A percentile compares a stretch with the other conserved stretches of the same genome.
Evolutionary conservation across 2,113 vertebrate species (phyloP).

Genomic region (Bubo blakistoni): DNA sequence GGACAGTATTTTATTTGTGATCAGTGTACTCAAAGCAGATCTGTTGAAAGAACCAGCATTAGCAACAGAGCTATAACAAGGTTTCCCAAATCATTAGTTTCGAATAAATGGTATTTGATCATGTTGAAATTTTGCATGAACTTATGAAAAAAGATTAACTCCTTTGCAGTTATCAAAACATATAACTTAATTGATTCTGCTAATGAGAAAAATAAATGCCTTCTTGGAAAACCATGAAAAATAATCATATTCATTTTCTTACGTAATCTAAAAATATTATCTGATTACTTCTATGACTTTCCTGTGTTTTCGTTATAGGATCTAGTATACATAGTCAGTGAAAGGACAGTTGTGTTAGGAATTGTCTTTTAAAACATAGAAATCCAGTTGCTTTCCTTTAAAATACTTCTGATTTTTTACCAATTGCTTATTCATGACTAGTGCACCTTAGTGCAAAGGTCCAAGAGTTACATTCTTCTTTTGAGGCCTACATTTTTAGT

Average conservation of each 20-base stretch:
- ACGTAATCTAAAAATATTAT: background rate
- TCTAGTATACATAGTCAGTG: background rate
- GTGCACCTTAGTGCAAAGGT: background rate
- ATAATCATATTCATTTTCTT: background rate
- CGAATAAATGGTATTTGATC: constrained; percentile 34
- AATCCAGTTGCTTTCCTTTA: background rate
- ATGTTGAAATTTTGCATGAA: background rate
- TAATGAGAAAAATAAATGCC: constrained; percentile 7
- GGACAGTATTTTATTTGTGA: constrained; percentile 13
- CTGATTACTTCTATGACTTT: background rate
- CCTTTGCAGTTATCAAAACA: background rate
- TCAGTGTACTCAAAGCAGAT: constrained; percentile 4
- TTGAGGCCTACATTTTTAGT: background rate
- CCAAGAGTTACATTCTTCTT: constrained; percentile 31
- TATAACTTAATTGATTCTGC: constrained; percentile 21
- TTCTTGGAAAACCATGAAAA: constrained; percentile 1
- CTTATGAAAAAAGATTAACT: background rate
- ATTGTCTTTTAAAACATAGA: background rate
- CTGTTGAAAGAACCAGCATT: constrained; percentile 12
- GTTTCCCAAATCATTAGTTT: constrained; percentile 6
- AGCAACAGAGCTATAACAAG: background rate
- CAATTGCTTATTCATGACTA: background rate
- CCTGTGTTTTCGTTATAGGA: background rate
- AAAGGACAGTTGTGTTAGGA: background rate
- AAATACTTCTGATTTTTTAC: background rate